These are phyloP conservation scores for Intellagama lesueurii DNA, from an alignment of 2,797 vertebrate genomes.

Conservation along the genomic window DNA sequence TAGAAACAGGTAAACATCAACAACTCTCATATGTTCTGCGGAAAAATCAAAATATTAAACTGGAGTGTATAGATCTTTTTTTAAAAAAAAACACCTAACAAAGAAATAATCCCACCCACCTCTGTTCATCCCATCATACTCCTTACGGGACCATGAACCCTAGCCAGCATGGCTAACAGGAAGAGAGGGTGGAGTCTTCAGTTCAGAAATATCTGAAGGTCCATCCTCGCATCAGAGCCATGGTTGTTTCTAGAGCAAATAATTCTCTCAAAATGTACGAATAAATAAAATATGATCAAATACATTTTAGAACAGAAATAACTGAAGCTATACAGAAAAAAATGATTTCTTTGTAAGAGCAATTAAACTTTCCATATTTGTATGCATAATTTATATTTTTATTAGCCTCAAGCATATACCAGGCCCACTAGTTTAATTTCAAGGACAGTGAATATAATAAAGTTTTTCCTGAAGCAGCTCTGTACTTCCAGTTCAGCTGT, in stretches of 20 bases:
- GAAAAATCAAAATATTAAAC: constrained; percentile 31
- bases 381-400: not conserved
- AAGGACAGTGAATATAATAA: not conserved
- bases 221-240: not conserved
- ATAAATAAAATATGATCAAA: not conserved
- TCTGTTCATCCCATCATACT: too few species aligned
- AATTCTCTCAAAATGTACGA: not conserved
- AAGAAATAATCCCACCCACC: too few species aligned
- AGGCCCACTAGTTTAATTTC: not conserved
- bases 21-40: constrained; percentile 85
- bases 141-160: too few species aligned
- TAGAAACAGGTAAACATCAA: constrained; percentile 90
- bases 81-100: constrained; percentile 16
- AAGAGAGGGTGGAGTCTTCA: too few species aligned
- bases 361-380: too few species aligned
- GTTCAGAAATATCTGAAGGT: not conserved
- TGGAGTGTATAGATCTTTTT: not conserved
- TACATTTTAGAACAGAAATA: not conserved
- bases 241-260: not conserved
- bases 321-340: not conserved
- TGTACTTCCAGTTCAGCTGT: not conserved
- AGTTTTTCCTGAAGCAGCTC: not conserved
- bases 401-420: not conserved
- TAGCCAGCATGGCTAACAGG: not conserved
- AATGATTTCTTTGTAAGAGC: not conserved